Evolutionary conservation across 2,888 invertebrate species (phyloP).

Genomic region (Nymphalis polychloros): DNA sequence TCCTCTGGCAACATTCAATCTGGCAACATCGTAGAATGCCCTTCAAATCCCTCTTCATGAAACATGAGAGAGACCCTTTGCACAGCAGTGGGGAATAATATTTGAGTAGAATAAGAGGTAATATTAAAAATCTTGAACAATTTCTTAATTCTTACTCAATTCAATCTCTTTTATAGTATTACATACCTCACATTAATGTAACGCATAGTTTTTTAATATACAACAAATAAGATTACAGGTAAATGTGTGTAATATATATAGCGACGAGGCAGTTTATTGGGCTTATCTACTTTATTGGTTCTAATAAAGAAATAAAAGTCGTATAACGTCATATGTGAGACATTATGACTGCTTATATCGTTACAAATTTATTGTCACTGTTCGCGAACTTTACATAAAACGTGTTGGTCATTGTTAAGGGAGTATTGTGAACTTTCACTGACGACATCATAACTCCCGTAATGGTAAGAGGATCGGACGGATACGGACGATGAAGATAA

Average conservation of each 20-base stretch:
- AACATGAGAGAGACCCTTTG: no score
- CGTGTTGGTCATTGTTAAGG: conserved; percentile 18
- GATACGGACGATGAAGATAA: no score
- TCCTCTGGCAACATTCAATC: no score
- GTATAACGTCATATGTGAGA: conserved; percentile 21
- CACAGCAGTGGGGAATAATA: no score
- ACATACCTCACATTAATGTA: background rate
- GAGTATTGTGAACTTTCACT: conserved; percentile 2
- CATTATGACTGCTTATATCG: conserved; percentile 24
- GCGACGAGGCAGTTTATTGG: conserved; percentile 24
- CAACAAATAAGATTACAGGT: conserved; percentile 3
- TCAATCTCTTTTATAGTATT: no score
- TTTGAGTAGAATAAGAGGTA: no score
- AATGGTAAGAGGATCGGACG: background rate
- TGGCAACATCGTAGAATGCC: no score
- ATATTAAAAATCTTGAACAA: no score
- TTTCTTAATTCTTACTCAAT: no score
- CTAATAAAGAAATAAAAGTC: conserved; percentile 28
- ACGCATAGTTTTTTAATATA: background rate
- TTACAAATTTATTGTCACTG: conserved; percentile 27
- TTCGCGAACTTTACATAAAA: conserved; percentile 20
- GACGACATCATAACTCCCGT: background rate
- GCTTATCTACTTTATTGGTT: conserved; percentile 29
- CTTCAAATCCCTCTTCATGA: no score
- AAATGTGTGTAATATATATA: conserved; percentile 14